Evolutionary conservation across 1,140 invertebrate genomes (phyloP), one percentile per base, ranked within the genome.

Genomic region (Drosophila eugracilis): DNA sequence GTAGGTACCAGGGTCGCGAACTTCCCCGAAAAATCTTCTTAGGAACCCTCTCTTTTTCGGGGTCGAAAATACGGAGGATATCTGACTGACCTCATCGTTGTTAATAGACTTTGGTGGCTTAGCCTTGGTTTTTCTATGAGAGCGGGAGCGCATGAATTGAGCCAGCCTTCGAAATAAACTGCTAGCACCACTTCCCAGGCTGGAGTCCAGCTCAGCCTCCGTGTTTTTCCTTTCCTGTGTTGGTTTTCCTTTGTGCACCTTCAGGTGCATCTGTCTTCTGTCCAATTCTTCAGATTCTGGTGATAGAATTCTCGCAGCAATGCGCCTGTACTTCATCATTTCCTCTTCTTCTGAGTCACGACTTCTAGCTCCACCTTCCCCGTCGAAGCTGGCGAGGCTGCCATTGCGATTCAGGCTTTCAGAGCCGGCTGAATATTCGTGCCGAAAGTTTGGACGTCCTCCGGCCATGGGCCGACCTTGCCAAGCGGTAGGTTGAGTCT

Each of bases 381-480:
- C 41, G 21, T 26, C 34, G 21, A 65, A 41, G 4, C 26, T 63
- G 34, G 48, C 55, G 3, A 50, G 3, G 15, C 73, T 76, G 14
- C 47, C 32, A 28, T 45, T 65, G 10, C 59, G 54, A 44, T 41
- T 76, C 0, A 55, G 17, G 28, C 22, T 55, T 6, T 37, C 14
- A 14, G 34, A 45, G 22, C 3, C 19, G 0, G 21, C 19, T 1
- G n/a, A 37, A 0, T 30, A 7, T 28, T 41, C n/a, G 6, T 6
- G 10, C 1, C 28, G n/a, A n/a, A 2, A 7, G 9, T 2, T 10
- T 2, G 6, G 2, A 4, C 53, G 45, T 2, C 34, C 60, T 9
- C 49, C 62, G 12, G 44, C 52, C 5, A 5, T 26, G 4, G 26
- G 7, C 7, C 52, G 62, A 28, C 5, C 17, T 26, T 10, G 26